Evolutionary conservation across 2,888 invertebrate species (phyloP).

Genomic region (Caenorhabditis wallacei): DNA sequence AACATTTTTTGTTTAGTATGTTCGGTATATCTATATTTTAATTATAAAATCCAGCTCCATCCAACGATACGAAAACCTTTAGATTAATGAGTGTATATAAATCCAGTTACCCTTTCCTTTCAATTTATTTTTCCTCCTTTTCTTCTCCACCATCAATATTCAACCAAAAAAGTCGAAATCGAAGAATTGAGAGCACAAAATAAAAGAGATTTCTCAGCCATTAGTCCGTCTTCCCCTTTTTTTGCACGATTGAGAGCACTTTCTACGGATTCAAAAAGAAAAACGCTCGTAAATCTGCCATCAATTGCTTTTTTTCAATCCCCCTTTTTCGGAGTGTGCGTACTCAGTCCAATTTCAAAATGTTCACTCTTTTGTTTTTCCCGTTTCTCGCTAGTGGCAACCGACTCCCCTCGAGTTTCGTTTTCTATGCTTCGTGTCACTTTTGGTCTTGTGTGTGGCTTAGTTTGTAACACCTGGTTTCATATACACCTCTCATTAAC

Average conservation of each 20-base stretch:
- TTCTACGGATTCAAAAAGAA: conserved; percentile 47
- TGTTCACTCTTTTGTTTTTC: conserved; percentile 33
- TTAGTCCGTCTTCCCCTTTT: conserved; percentile 32
- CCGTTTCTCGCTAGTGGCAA: conserved; percentile 1
- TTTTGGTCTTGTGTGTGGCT: not conserved
- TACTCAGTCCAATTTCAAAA: conserved; percentile 37
- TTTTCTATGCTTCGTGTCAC: not conserved
- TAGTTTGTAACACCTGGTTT: not conserved
- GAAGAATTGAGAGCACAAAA: conserved; percentile 30
- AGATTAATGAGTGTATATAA: too few relatives aligned
- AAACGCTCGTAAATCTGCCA: conserved; percentile 61
- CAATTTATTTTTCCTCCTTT: not conserved
- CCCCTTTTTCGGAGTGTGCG: conserved; percentile 27
- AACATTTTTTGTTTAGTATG: too few relatives aligned
- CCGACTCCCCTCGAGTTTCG: not conserved
- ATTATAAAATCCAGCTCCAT: too few relatives aligned
- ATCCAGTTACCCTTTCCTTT: not conserved
- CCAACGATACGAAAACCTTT: too few relatives aligned
- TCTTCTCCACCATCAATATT: not conserved
- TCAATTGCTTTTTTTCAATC: conserved; percentile 63
- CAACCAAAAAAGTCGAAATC: conserved; percentile 13
- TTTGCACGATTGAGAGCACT: conserved; percentile 51
- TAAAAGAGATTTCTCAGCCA: conserved; percentile 48
- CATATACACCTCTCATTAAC: not conserved
- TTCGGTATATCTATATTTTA: too few relatives aligned